phyloP scores from a whole-genome alignment of 1,140 invertebrate genomes.

The Eriocheir sinensis region DNA sequence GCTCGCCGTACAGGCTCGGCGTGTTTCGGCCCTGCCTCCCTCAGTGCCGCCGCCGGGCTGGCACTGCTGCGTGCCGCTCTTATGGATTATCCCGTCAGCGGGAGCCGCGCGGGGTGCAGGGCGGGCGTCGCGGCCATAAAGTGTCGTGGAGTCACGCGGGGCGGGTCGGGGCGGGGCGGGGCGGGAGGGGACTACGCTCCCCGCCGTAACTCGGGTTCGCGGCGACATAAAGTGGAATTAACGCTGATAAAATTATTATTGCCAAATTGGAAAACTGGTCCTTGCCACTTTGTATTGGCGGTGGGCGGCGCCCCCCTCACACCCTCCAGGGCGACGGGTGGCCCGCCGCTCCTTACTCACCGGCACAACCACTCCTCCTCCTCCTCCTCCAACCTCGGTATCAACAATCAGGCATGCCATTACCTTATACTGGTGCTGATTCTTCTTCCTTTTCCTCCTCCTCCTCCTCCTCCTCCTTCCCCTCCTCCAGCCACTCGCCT shows the following conservation, averaged over 20 bases:
- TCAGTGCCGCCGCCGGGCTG: no score
- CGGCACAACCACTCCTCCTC: neutral
- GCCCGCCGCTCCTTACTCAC: neutral
- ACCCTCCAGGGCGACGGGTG: neutral
- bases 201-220: neutral
- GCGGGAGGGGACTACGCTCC: no score
- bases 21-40: no score
- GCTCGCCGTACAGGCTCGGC: no score
- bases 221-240: neutral
- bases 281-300: conserved; percentile 7
- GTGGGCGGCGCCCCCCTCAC: neutral
- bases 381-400: no score
- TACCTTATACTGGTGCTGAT: neutral
- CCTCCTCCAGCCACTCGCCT: no score
- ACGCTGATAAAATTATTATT: conserved; percentile 16
- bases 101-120: neutral
- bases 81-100: neutral
- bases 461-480: neutral
- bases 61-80: neutral
- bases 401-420: neutral
- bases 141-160: neutral
- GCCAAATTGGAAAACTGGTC: neutral
- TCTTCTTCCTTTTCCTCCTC: neutral
- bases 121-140: no score
- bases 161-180: no score